Base-by-base conservation (phyloP, 2,113 vertebrate genomes). In the Gavialis gangeticus region DNA sequence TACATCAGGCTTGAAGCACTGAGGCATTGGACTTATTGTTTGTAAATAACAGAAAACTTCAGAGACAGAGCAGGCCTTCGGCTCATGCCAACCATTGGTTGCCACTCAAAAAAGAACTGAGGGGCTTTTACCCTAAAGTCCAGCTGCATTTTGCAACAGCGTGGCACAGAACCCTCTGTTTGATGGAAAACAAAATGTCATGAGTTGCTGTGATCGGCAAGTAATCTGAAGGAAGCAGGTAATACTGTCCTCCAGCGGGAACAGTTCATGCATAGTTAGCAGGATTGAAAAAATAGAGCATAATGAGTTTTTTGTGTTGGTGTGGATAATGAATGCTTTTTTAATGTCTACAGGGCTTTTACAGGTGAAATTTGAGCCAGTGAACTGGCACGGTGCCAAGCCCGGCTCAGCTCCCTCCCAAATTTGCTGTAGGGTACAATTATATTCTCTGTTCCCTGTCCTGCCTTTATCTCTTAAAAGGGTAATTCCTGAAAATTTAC, bases 271-370 rank as follows among this genome's bases (percentile, higher is more conserved):
- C 88, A 87, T 27, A 93, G 78, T 89, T 93, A 94, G 84, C 77
- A 96, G 71, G 92, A 89, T 82, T 94, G 89, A 67, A 86, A 96
- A 95, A 95, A 95, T 71, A 90, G 56, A 84, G 28, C 25, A 95
- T 96, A 97, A 96, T 92, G 90, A 93, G 86, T 59, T 94, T 96
- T 97, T 90, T 96, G 94, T 96, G 94, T 96, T 89, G 93, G 75
- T 30, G 58, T 86, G 94, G 89, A 95, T 96, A 96, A 96, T 83
- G 78, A 96, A 95, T 90, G 92, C 37, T 95, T 95, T 97, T 97
- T 94, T 92, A 94, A 95, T 91, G 89, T 95, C 94, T 96, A 89
- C 66, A 88, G 89, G 92, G 91, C 82, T 94, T 94, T 96, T 95
- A 93, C 88, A 92, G 92, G 95, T 96, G 95, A 96, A 97, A 96